These are phyloP conservation scores for Trichomalopsis sarcophagae DNA, from an alignment of 1,140 invertebrate species.

Conservation along the genomic window DNA sequence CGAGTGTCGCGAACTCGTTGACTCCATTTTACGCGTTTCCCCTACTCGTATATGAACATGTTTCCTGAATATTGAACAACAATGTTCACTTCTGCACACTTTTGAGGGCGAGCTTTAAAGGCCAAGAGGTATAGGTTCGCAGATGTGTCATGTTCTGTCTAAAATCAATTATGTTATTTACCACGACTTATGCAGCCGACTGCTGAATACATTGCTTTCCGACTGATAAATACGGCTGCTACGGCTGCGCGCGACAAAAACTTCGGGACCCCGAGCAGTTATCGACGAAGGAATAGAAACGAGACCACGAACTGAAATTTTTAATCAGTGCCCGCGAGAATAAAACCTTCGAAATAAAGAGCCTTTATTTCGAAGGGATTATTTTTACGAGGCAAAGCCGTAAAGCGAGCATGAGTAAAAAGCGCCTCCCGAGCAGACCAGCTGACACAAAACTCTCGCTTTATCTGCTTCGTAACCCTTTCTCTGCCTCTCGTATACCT, in stretches of 20 bases:
- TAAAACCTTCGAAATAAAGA: too few species aligned
- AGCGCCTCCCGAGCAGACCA: neutral
- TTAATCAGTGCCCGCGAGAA: neutral
- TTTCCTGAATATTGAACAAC: too few species aligned
- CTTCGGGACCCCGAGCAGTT: neutral
- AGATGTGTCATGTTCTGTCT: neutral
- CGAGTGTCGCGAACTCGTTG: too few species aligned
- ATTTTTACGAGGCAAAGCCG: neutral
- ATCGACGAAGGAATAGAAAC: too few species aligned
- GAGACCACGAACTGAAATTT: too few species aligned
- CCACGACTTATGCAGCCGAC: neutral
- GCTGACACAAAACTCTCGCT: slow-evolving; percentile 4
- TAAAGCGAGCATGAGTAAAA: neutral
- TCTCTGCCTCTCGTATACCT: neutral
- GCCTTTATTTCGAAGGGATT: slow-evolving; percentile 13
- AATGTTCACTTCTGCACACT: neutral
- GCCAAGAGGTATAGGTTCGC: neutral
- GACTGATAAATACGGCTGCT: neutral
- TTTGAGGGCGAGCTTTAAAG: neutral
- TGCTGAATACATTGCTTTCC: neutral
- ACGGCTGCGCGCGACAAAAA: neutral
- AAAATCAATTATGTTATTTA: too few species aligned
- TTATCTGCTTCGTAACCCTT: slow-evolving; percentile 7
- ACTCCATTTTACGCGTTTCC: too few species aligned
- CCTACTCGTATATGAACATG: too few species aligned